Evolutionary conservation across 2,888 invertebrate genomes (phyloP), one percentile per base, ranked within the genome.

Genomic region (Pseudolycoriella hygida): DNA sequence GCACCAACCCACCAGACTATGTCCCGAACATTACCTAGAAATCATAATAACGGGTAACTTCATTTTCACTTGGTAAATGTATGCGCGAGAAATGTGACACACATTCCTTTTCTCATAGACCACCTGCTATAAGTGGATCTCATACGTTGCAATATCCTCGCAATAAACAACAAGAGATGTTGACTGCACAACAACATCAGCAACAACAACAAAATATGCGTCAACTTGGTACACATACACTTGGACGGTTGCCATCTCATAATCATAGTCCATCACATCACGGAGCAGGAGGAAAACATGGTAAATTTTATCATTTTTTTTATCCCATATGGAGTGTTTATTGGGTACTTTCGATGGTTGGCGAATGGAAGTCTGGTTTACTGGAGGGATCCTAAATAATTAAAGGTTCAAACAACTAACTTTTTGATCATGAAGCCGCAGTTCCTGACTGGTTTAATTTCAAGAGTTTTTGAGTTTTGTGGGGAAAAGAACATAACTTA

Each of bases 241-340:
- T 78, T 55, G 80, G 77, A 60, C 72, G 79, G 59, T 60, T 72
- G 61, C 72, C 74, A 52, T 73, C 73, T 56, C 71, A 71, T 58
- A 68, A 70, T 57, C 72, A 72, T 65, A 74, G 73, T 66, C 73
- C 77, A 56, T 69, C 71, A 55, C 65, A 66, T 56, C 57, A 45
- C 31, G 44, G 31, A 2, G 34, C 11, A 8, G 42, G 17, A 12
- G 37, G 37, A 17, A 40, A 34, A 15, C 34, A 34, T 6, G 45
- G 40, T 45, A 25, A 31, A 25, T 39, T 25, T 25, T 25, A 25
- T 25, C 8, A n/a, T n/a, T n/a, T n/a, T n/a, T n/a, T n/a, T n/a
- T n/a, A n/a, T n/a, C n/a, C n/a, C n/a, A n/a, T n/a, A n/a, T n/a
- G n/a, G n/a, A n/a, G n/a, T n/a, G n/a, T n/a, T n/a, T n/a, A n/a